A percentile compares a stretch with the other conserved stretches of the same genome.
Conservation (phyloP, 2,113 vertebrate species). For the Hirundichthys speculiger region DNA sequence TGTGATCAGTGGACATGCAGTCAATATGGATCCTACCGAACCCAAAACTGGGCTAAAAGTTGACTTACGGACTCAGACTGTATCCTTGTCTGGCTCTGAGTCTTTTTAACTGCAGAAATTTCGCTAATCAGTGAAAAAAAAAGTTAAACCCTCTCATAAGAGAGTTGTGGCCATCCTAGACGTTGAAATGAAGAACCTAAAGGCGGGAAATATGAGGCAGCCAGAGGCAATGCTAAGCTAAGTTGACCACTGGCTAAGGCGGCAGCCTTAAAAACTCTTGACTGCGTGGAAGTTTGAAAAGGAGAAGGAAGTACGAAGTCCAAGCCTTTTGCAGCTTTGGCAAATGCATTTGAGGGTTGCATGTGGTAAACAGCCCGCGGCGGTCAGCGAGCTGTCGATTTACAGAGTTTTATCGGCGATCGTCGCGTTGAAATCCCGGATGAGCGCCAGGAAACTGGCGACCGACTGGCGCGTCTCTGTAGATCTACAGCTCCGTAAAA, state of each 20-base stretch:
- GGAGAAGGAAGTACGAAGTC: constrained; percentile 8
- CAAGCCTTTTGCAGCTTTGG: constrained; percentile 61
- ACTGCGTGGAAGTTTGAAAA: background rate
- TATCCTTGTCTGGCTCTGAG: too few species aligned
- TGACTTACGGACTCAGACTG: too few species aligned
- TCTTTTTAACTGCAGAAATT: too few species aligned
- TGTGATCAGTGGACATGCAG: too few species aligned
- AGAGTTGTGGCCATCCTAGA: background rate
- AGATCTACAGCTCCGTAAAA: constrained; percentile 50
- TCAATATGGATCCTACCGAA: too few species aligned
- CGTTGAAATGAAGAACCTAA: background rate
- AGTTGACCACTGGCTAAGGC: background rate
- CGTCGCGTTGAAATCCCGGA: too few species aligned
- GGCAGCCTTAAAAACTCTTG: background rate
- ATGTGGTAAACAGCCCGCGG: constrained; percentile 36
- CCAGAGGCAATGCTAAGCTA: background rate
- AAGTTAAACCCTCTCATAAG: too few species aligned
- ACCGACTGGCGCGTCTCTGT: constrained; percentile 12
- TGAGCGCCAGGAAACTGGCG: too few species aligned
- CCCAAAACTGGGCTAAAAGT: too few species aligned
- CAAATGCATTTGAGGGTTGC: constrained; percentile 29
- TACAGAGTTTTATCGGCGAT: constrained; percentile 34
- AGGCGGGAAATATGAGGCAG: background rate
- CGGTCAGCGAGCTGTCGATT: constrained; percentile 43
- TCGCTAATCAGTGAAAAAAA: too few species aligned